phyloP scores from a whole-genome alignment of 2,888 invertebrate species.

The Brenthis ino region DNA sequence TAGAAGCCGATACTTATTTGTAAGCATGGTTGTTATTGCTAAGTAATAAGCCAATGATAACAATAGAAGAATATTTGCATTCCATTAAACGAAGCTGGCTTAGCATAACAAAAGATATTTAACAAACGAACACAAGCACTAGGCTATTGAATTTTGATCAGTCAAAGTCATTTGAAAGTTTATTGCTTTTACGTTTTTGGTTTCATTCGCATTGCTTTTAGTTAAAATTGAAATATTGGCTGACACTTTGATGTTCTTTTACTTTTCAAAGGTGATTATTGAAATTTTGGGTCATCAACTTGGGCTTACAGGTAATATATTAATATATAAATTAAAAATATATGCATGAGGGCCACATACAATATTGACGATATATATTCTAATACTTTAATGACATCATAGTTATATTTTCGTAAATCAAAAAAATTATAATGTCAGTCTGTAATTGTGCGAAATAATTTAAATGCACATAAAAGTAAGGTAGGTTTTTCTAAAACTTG shows the following conservation, averaged over 20 bases:
- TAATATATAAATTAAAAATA: too few relatives aligned
- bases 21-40: too few relatives aligned
- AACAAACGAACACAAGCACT: constrained; percentile 29
- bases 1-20: too few relatives aligned
- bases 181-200: constrained; percentile 23
- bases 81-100: constrained; percentile 65
- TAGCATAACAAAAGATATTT: constrained; percentile 68
- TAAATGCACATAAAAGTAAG: too few relatives aligned
- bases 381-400: too few relatives aligned
- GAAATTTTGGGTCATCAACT: not conserved
- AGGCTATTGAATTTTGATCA: constrained; percentile 28
- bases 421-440: too few relatives aligned
- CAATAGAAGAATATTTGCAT: constrained; percentile 48
- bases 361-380: too few relatives aligned
- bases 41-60: not conserved
- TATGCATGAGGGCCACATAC: too few relatives aligned
- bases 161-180: constrained; percentile 25
- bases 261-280: not conserved
- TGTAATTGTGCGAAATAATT: too few relatives aligned
- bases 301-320: not conserved
- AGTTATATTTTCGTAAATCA: too few relatives aligned
- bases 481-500: too few relatives aligned
- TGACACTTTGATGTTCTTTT: not conserved
- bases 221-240: constrained; percentile 20
- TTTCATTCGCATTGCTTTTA: constrained; percentile 21